phyloP scores from a whole-genome alignment of 92 coral and sea anemone genomes.

The Epizoanthus scotinus region DNA sequence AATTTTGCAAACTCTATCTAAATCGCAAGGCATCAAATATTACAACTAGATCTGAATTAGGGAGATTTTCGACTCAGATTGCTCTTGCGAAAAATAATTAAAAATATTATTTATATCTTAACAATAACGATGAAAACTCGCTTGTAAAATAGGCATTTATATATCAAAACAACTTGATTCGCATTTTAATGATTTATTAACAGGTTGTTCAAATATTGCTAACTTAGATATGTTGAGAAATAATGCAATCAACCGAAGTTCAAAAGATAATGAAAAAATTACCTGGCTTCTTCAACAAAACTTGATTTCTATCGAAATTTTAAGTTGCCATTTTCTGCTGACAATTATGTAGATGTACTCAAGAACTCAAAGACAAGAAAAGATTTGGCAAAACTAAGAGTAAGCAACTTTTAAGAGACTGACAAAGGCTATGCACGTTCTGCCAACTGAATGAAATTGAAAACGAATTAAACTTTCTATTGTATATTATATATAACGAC shows the following conservation, averaged over 20 bases:
- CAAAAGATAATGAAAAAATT: not conserved
- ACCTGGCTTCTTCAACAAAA: not conserved
- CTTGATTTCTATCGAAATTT: not conserved
- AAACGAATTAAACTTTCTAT: too few relatives aligned
- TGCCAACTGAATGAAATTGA: too few relatives aligned
- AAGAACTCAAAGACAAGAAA: conserved; percentile 13
- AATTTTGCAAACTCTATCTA: not conserved
- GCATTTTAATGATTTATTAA: conserved; percentile 1
- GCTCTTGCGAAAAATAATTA: not conserved
- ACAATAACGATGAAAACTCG: not conserved
- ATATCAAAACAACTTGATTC: conserved; percentile 16
- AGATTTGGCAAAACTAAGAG: not conserved
- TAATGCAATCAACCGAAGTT: not conserved
- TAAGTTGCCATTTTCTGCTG: conserved; percentile 1
- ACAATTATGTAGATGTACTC: conserved; percentile 8
- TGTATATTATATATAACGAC: too few relatives aligned
- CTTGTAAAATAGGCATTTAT: not conserved
- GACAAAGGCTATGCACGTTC: too few relatives aligned
- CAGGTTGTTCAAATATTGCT: conserved; percentile 14
- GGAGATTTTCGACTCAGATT: conserved; percentile 14
- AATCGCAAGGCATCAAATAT: conserved; percentile 16
- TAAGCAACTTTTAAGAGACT: not conserved
- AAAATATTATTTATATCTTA: conserved; percentile 1
- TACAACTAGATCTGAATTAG: conserved; percentile 18
- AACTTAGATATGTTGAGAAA: conserved; percentile 7